Conservation (phyloP, 2,797 vertebrate genomes). For the Sebastolobus alascanus region DNA sequence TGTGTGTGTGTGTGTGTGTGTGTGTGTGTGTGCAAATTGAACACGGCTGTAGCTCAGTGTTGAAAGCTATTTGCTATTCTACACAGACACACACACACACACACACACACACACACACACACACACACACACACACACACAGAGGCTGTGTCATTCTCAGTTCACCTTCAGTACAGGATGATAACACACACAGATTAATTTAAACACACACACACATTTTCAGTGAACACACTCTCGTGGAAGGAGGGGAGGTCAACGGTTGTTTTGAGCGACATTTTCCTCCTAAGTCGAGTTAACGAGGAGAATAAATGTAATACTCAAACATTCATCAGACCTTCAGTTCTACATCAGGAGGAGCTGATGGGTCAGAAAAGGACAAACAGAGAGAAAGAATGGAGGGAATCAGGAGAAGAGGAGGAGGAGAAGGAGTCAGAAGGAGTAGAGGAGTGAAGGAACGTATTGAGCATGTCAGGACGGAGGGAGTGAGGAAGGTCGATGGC, state of each 20-base stretch:
- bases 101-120: slow-evolving; percentile 5
- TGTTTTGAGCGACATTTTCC: slow-evolving; percentile 1
- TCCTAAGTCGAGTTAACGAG: slow-evolving; percentile 25
- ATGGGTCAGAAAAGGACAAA: not conserved
- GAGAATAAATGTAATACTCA: slow-evolving; percentile 13
- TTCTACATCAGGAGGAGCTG: not conserved
- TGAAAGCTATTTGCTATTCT: slow-evolving; percentile 37
- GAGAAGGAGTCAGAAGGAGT: too few relatives aligned
- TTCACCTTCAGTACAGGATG: slow-evolving; percentile 45
- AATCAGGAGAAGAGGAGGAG: too few relatives aligned
- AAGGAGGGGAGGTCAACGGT: not conserved
- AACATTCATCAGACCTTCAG: slow-evolving; percentile 20
- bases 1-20: slow-evolving; percentile 10
- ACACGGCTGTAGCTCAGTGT: not conserved
- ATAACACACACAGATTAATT: not conserved
- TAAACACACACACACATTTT: slow-evolving; percentile 2
- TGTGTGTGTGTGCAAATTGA: not conserved
- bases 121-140: slow-evolving; percentile 4
- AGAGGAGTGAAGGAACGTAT: not conserved
- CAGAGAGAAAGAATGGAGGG: not conserved
- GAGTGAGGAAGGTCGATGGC: slow-evolving; percentile 48
- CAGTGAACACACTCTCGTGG: not conserved
- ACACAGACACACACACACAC: not conserved
- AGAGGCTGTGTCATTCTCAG: not conserved
- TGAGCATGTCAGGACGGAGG: slow-evolving; percentile 22